phyloP scores from a whole-genome alignment of 2,113 vertebrate species.

The Myotis yumanensis region DNA sequence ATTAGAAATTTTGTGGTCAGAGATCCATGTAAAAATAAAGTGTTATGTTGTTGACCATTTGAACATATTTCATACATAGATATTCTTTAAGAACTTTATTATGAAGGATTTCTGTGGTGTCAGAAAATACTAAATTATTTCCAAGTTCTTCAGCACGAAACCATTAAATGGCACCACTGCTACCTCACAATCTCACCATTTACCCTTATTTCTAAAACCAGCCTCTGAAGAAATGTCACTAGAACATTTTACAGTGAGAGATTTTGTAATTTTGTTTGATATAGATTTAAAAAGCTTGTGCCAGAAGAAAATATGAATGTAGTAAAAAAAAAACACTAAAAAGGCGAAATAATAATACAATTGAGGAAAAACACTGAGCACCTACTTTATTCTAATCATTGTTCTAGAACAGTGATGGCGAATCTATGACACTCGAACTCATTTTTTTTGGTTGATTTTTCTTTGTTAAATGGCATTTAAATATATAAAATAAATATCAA shows the following conservation, averaged over 20 bases:
- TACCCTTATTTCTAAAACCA: neutral
- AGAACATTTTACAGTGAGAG: neutral
- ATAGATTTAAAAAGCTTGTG: neutral
- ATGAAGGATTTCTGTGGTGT: neutral
- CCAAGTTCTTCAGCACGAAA: neutral
- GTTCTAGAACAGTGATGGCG: neutral
- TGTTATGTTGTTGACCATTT: neutral
- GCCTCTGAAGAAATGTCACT: neutral
- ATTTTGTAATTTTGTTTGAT: constrained; percentile 11
- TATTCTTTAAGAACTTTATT: constrained; percentile 6
- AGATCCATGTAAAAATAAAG: neutral
- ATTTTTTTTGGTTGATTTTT: no score
- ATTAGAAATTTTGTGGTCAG: neutral
- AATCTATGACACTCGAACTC: no score
- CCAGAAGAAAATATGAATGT: constrained; percentile 15
- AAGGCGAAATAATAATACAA: neutral
- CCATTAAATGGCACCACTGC: neutral
- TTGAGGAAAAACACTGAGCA: neutral
- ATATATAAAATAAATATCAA: no score
- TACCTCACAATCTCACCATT: neutral
- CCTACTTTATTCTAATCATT: neutral
- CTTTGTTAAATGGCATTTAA: no score
- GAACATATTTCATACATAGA: neutral
- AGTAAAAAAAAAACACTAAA: neutral
- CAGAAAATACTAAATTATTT: constrained; percentile 24